A percentile compares a stretch with the other conserved stretches of the same genome.
Evolutionary conservation across 2,113 vertebrate genomes (phyloP).

Genomic region (Sylvia atricapilla): DNA sequence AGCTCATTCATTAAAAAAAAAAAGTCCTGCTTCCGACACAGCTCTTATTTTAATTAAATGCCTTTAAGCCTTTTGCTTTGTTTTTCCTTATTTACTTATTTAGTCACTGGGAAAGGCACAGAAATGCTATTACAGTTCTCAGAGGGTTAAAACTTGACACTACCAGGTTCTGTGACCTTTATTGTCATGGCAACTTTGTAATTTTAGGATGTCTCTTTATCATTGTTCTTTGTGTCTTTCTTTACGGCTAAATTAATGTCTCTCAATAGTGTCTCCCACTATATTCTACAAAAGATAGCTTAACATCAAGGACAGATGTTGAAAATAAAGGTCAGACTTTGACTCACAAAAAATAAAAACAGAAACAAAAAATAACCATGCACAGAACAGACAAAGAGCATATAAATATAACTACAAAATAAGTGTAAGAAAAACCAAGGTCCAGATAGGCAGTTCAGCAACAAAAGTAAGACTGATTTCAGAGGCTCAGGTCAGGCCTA

Average conservation of each 20-base stretch:
- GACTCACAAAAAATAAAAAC: conserved; percentile 85
- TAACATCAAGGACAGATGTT: conserved; percentile 83
- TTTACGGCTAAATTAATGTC: conserved; percentile 80
- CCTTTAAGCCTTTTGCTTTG: conserved; percentile 67
- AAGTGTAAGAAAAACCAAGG: conserved; percentile 92
- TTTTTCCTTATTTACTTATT: conserved; percentile 28
- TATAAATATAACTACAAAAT: conserved; percentile 88
- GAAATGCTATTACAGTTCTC: conserved; percentile 90
- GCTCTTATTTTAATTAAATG: conserved; percentile 74
- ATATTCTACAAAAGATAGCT: conserved; percentile 84
- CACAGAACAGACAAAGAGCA: conserved; percentile 81
- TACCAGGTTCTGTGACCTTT: conserved; percentile 80
- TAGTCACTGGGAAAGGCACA: conserved; percentile 84
- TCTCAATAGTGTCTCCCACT: conserved; percentile 80
- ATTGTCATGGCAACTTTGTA: conserved; percentile 90
- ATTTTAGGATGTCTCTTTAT: conserved; percentile 89
- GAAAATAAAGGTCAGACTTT: conserved; percentile 90
- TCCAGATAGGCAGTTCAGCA: conserved; percentile 94
- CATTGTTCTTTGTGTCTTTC: conserved; percentile 82
- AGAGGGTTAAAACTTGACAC: conserved; percentile 82
- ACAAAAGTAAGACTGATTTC: conserved; percentile 88
- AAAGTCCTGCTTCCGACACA: conserved; percentile 73
- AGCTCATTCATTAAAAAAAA: conserved; percentile 60
- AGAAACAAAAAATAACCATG: conserved; percentile 76
- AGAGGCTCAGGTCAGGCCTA: conserved; percentile 94